Conservation (phyloP, 2,113 vertebrate species). For the Oxyura jamaicensis region DNA sequence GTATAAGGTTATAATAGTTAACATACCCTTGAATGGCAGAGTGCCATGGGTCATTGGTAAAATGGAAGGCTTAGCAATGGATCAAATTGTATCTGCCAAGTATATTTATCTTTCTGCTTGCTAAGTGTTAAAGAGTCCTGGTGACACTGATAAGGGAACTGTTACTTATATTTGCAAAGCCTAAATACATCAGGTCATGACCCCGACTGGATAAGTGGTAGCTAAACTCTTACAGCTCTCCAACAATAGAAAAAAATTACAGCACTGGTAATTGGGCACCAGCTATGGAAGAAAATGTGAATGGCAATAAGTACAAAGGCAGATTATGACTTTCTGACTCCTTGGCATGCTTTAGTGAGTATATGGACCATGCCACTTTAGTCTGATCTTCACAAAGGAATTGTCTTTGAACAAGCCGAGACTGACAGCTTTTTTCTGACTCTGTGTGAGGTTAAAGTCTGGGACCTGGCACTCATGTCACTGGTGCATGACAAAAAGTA, state of each 20-base stretch:
- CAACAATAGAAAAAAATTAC: conserved; percentile 73
- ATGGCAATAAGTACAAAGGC: conserved; percentile 77
- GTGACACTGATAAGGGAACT: conserved; percentile 81
- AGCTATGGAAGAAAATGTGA: conserved; percentile 58
- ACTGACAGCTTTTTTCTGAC: conserved; percentile 81
- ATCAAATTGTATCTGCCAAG: conserved; percentile 79
- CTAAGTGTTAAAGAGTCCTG: conserved; percentile 79
- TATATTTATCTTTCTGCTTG: conserved; percentile 85
- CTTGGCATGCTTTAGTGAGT: conserved; percentile 74
- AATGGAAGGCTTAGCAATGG: conserved; percentile 78
- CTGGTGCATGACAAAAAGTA: conserved; percentile 79
- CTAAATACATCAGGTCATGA: conserved; percentile 82
- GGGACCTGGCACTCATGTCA: conserved; percentile 79
- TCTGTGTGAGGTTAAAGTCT: conserved; percentile 70
- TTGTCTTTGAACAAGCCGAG: conserved; percentile 81
- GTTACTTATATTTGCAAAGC: conserved; percentile 75
- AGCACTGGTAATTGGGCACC: conserved; percentile 67
- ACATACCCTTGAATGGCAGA: conserved; percentile 73
- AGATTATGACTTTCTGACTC: conserved; percentile 74
- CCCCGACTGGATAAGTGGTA: conserved; percentile 81
- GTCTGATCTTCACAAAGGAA: conserved; percentile 78
- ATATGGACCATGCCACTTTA: conserved; percentile 79
- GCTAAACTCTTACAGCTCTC: conserved; percentile 78
- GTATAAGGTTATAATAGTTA: conserved; percentile 55
- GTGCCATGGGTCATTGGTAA: conserved; percentile 76